Percentiles rank a stretch among this genome's conserved stretches.
phyloP scores from a whole-genome alignment of 2,797 vertebrate species.

The Pelodytes ibericus region DNA sequence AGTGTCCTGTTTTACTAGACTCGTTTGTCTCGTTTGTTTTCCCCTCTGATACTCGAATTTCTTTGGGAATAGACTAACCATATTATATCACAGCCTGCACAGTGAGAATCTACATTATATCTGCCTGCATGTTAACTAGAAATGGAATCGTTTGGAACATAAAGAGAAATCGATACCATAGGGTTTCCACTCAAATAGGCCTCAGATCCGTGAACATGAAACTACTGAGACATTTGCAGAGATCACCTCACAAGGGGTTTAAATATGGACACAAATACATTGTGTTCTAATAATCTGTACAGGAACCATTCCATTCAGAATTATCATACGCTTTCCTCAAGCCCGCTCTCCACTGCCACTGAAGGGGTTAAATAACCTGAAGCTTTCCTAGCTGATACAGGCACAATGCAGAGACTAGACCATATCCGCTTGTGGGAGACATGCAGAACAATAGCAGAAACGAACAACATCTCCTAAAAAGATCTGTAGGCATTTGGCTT shows the following conservation, averaged over 20 bases:
- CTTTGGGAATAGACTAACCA: no score
- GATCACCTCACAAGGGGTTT: not conserved
- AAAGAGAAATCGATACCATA: slow-evolving; percentile 52
- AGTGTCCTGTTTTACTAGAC: slow-evolving; percentile 42
- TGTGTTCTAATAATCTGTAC: not conserved
- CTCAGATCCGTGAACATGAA: slow-evolving; percentile 17
- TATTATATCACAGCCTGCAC: no score
- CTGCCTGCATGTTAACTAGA: slow-evolving; percentile 25
- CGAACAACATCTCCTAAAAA: not conserved
- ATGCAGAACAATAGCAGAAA: not conserved
- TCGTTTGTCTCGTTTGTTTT: slow-evolving; percentile 37
- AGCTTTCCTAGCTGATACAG: not conserved
- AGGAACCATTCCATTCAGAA: not conserved
- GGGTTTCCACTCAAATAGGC: slow-evolving; percentile 43
- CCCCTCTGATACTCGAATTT: no score
- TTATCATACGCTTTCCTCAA: not conserved
- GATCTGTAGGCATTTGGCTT: not conserved
- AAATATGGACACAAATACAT: not conserved
- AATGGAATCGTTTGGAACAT: slow-evolving; percentile 27
- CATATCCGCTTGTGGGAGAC: not conserved
- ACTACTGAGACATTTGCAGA: not conserved
- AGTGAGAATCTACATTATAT: no score
- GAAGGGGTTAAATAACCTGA: not conserved
- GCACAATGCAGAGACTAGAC: not conserved
- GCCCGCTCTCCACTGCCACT: not conserved